These are phyloP conservation scores for Numenius arquata DNA, from an alignment of 2,113 vertebrate genomes.

Conservation along the genomic window DNA sequence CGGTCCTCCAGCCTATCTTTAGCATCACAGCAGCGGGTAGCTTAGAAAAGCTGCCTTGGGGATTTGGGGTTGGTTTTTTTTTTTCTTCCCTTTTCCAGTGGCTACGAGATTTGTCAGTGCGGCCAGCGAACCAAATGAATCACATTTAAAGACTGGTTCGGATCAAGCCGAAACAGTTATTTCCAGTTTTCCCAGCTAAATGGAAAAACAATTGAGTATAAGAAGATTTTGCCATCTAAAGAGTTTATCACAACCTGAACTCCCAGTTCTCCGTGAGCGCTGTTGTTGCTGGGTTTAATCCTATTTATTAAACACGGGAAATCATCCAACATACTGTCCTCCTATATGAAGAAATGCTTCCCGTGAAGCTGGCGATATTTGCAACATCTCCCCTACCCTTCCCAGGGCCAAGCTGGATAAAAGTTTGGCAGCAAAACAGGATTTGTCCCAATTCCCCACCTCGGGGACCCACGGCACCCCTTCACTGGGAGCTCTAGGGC, in stretches of 20 bases:
- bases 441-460: background rate
- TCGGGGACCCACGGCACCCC: rapidly evolving
- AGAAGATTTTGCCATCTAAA: constrained; percentile 18
- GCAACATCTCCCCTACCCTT: background rate
- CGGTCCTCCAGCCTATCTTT: background rate
- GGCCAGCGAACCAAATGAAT: background rate
- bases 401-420: background rate
- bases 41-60: background rate
- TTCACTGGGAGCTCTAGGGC: background rate
- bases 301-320: background rate
- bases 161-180: background rate
- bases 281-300: background rate
- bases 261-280: background rate
- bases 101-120: background rate
- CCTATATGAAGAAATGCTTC: background rate
- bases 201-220: constrained; percentile 33
- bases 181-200: constrained; percentile 23
- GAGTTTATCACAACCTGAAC: constrained; percentile 5
- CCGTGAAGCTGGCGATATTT: background rate
- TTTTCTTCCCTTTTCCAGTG: background rate
- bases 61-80: background rate
- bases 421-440: background rate
- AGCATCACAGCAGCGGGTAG: background rate
- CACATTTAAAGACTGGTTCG: background rate
- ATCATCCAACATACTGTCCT: background rate